Conservation (phyloP, 53 echinoderm and acorn worm species). For the Holothuria leucospilota region DNA sequence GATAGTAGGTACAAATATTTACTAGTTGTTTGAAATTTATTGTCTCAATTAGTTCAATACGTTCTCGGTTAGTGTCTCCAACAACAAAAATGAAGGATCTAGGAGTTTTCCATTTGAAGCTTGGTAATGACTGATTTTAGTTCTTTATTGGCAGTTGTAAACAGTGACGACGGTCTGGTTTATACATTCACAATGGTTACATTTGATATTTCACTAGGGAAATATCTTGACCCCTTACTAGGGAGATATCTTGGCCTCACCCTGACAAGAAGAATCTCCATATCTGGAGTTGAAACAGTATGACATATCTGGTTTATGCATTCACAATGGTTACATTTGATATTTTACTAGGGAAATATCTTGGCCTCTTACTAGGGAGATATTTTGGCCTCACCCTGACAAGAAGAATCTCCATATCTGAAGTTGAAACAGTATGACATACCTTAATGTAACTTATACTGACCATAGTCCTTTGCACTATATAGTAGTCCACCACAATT, state of each 20-base stretch:
- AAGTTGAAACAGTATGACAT: background rate
- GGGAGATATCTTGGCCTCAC: too few relatives aligned
- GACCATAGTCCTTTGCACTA: constrained; percentile 21
- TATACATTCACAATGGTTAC: background rate
- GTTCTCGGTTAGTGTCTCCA: background rate
- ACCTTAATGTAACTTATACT: background rate
- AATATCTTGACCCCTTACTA: background rate
- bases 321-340: too few relatives aligned
- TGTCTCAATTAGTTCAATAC: background rate
- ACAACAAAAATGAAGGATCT: background rate
- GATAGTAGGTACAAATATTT: background rate
- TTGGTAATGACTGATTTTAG: background rate
- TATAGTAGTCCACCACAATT: background rate
- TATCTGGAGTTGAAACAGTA: constrained; percentile 23
- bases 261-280: background rate
- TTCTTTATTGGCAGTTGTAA: background rate
- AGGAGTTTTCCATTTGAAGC: background rate
- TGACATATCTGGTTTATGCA: too few relatives aligned
- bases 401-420: too few relatives aligned
- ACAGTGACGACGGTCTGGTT: background rate
- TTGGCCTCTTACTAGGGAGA: too few relatives aligned
- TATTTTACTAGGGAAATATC: too few relatives aligned
- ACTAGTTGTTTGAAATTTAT: background rate
- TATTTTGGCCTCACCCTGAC: too few relatives aligned
- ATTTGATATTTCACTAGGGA: too few relatives aligned